These are phyloP conservation scores for Emydocephalus ijimae DNA, from an alignment of 2,113 vertebrate species.

Conservation along the genomic window DNA sequence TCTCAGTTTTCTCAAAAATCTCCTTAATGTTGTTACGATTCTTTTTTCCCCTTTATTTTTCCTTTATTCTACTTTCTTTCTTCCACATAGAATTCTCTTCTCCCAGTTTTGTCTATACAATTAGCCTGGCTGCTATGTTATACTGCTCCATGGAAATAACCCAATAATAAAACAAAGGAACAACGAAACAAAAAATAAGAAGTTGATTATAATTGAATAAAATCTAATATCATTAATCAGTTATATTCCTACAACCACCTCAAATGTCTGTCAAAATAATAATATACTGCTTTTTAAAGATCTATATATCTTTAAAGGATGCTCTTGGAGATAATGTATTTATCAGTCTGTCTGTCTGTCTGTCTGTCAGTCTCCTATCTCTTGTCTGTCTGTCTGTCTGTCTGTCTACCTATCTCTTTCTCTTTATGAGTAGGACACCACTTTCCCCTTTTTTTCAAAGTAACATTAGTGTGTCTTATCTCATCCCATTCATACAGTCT, in stretches of 20 bases:
- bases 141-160: background rate
- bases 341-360: too few species aligned
- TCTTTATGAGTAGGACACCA: background rate
- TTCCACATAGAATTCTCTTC: background rate
- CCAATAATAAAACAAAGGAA: background rate
- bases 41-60: background rate
- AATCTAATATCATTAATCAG: background rate
- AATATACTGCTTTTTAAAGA: background rate
- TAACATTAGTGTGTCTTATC: background rate
- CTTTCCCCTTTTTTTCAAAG: background rate
- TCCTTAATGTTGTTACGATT: background rate
- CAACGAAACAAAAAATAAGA: background rate
- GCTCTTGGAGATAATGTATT: background rate
- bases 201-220: background rate
- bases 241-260: background rate
- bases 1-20: background rate
- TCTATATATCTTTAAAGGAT: background rate
- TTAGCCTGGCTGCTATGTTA: background rate
- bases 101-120: background rate
- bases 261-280: background rate
- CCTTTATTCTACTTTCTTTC: background rate
- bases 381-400: background rate
- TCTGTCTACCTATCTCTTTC: too few species aligned
- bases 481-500: background rate
- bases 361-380: too few species aligned